Percentiles rank a stretch among this genome's conserved stretches.
These are phyloP conservation scores for Gibbula magus DNA, from an alignment of 2,888 invertebrate species.

Conservation along the genomic window DNA sequence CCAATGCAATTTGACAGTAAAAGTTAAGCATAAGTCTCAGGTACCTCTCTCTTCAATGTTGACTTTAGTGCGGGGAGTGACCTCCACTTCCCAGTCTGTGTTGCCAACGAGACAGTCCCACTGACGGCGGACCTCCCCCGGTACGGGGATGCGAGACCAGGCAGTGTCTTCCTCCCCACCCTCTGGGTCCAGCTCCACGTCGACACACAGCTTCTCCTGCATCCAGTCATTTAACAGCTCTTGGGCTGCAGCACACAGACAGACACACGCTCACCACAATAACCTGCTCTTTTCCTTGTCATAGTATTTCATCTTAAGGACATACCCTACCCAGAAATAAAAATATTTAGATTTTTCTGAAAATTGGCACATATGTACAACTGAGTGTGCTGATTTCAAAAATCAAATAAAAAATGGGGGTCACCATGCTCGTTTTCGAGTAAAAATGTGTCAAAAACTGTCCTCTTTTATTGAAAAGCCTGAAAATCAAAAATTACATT, in stretches of 20 bases:
- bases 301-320: not conserved
- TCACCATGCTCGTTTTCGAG: too few relatives aligned
- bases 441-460: too few relatives aligned
- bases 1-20: too few relatives aligned
- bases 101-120: constrained; percentile 66
- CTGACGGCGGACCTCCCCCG: constrained; percentile 61
- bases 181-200: constrained; percentile 53
- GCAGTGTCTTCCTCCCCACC: constrained; percentile 53
- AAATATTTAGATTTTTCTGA: too few relatives aligned
- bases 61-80: constrained; percentile 25
- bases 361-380: too few relatives aligned
- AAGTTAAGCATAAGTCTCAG: too few relatives aligned
- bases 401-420: too few relatives aligned
- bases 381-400: too few relatives aligned
- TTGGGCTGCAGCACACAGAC: constrained; percentile 59
- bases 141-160: constrained; percentile 49
- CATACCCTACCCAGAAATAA: too few relatives aligned
- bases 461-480: too few relatives aligned
- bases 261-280: not conserved
- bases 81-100: constrained; percentile 47
- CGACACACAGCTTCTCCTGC: constrained; percentile 65
- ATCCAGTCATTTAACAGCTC: constrained; percentile 73
- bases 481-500: too few relatives aligned
- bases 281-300: not conserved
- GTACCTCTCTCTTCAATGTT: not conserved